These are phyloP conservation scores for Onychomys arenicola DNA, from an alignment of 2,797 vertebrate species.

Conservation along the genomic window DNA sequence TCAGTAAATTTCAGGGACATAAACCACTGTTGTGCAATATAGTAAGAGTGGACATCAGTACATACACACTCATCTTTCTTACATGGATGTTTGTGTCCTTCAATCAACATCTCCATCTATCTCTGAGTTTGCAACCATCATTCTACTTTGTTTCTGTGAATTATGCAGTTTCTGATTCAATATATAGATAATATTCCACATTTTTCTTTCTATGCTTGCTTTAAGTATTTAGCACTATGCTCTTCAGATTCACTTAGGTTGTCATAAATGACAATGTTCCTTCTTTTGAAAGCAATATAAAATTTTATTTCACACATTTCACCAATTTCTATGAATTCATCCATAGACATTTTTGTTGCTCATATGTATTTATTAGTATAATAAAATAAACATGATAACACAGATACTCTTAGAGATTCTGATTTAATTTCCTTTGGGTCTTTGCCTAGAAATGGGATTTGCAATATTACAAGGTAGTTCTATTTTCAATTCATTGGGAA, in stretches of 20 bases:
- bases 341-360: not conserved
- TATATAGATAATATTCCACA: not conserved
- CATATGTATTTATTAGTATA: not conserved
- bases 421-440: not conserved
- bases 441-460: not conserved
- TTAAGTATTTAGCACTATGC: not conserved
- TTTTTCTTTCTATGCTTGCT: not conserved
- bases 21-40: too few species aligned
- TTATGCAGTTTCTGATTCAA: not conserved
- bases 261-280: not conserved
- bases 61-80: not conserved
- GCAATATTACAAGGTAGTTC: not conserved
- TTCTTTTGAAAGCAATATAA: not conserved
- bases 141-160: not conserved
- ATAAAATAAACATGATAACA: not conserved
- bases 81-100: not conserved
- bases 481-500: not conserved
- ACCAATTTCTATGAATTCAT: not conserved
- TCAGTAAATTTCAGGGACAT: not conserved
- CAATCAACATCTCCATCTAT: not conserved
- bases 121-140: not conserved
- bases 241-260: not conserved
- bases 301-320: not conserved
- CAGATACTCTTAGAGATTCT: not conserved
- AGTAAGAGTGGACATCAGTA: not conserved